Percentiles rank a stretch among this genome's conserved stretches.
Evolutionary conservation across 2,113 vertebrate genomes (phyloP).

Genomic region (Elephas maximus): DNA sequence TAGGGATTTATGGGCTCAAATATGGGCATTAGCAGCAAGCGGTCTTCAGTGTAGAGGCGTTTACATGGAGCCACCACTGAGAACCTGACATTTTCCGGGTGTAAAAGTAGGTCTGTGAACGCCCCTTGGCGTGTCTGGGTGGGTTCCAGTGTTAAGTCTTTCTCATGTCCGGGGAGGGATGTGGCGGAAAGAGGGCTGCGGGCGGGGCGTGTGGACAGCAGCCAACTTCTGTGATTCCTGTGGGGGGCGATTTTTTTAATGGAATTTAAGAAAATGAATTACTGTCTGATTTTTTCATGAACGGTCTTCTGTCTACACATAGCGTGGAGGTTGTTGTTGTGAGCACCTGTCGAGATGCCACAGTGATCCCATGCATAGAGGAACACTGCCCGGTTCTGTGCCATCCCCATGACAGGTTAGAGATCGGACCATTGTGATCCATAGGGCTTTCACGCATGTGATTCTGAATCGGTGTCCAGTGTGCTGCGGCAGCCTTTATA

Average conservation of each 20-base stretch:
- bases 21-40: constrained; percentile 72
- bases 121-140: background rate
- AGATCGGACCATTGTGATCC: no score
- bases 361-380: no score
- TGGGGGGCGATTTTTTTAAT: background rate
- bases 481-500: no score
- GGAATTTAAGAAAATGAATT: background rate
- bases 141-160: background rate
- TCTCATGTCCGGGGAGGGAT: background rate
- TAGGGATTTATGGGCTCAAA: constrained; percentile 78
- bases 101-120: constrained; percentile 52
- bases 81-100: constrained; percentile 41
- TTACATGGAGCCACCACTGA: constrained; percentile 53
- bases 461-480: no score
- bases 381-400: background rate
- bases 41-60: background rate
- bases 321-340: background rate
- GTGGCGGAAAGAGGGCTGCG: background rate
- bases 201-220: fast-evolving
- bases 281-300: background rate
- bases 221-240: background rate
- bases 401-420: background rate
- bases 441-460: no score
- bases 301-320: background rate
- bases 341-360: no score